These are phyloP conservation scores for Tetramorium alpestre DNA, from an alignment of 1,140 invertebrate species.

Conservation along the genomic window DNA sequence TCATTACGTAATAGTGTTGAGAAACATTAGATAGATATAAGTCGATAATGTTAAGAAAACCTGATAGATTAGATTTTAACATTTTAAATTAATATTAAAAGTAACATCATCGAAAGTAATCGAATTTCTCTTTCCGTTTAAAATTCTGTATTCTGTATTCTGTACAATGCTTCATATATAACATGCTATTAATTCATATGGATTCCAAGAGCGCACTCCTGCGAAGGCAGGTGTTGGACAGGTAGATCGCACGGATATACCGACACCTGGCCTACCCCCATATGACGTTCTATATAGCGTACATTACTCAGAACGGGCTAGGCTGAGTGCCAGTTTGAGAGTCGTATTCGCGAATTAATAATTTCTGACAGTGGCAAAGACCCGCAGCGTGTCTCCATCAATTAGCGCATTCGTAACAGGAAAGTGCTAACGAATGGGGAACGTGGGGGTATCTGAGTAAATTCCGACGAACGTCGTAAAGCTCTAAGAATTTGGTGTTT, in stretches of 20 bases:
- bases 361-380: not conserved
- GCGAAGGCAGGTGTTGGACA: constrained; percentile 73
- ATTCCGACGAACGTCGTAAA: not conserved
- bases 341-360: constrained; percentile 24
- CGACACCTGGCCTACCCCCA: constrained; percentile 73
- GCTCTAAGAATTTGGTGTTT: not conserved
- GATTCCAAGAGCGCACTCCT: constrained; percentile 70
- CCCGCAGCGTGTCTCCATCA: not conserved
- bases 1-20: not conserved
- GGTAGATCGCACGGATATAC: constrained; percentile 65
- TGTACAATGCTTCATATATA: not conserved
- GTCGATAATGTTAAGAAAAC: not conserved
- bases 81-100: constrained; percentile 7
- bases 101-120: not conserved
- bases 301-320: not conserved
- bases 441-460: not conserved
- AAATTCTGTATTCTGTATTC: not conserved
- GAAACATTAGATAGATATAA: not conserved
- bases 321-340: not conserved
- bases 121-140: not conserved
- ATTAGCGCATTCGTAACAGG: constrained; percentile 23
- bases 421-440: constrained; percentile 5
- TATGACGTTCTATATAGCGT: constrained; percentile 60
- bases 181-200: constrained; percentile 39
- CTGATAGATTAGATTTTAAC: not conserved